A percentile compares a stretch with the other conserved stretches of the same genome.
Evolutionary conservation across 2,888 invertebrate species (phyloP).

Genomic region (Congeria kusceri): DNA sequence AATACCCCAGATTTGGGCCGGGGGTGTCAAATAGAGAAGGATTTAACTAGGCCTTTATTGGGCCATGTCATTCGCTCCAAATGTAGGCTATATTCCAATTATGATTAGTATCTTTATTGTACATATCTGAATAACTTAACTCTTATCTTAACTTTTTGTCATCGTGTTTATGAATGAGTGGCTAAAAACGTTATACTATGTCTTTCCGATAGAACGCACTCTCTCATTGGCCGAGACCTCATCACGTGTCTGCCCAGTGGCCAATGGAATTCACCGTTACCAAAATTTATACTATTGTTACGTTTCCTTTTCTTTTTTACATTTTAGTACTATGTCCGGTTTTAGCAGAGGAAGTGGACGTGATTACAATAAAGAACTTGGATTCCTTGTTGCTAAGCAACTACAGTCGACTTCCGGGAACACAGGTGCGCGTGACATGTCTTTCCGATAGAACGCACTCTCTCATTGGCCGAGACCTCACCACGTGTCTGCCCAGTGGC

Average conservation of each 20-base stretch:
- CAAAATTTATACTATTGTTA: not conserved
- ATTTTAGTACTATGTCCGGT: slow-evolving; percentile 30
- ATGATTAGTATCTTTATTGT: no score
- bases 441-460: slow-evolving; percentile 33
- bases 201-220: slow-evolving; percentile 34
- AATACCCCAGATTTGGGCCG: no score
- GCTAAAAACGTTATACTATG: no score
- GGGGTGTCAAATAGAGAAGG: no score
- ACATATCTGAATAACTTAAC: no score
- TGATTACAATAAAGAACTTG: slow-evolving; percentile 37
- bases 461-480: slow-evolving; percentile 23
- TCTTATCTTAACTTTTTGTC: no score
- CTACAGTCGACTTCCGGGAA: slow-evolving; percentile 38
- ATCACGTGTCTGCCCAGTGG: slow-evolving; percentile 38
- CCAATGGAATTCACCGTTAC: slow-evolving; percentile 39
- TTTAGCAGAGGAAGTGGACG: slow-evolving; percentile 32
- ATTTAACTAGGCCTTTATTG: no score
- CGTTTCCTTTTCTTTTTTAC: no score
- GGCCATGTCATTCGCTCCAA: no score
- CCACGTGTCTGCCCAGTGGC: slow-evolving; percentile 38
- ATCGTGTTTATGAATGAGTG: no score
- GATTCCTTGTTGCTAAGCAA: slow-evolving; percentile 50
- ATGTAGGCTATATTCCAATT: no score
- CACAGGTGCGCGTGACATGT: slow-evolving; percentile 43
- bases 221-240: slow-evolving; percentile 23